Conservation (phyloP, 2,797 vertebrate genomes). For the Threskiornis aethiopicus region DNA sequence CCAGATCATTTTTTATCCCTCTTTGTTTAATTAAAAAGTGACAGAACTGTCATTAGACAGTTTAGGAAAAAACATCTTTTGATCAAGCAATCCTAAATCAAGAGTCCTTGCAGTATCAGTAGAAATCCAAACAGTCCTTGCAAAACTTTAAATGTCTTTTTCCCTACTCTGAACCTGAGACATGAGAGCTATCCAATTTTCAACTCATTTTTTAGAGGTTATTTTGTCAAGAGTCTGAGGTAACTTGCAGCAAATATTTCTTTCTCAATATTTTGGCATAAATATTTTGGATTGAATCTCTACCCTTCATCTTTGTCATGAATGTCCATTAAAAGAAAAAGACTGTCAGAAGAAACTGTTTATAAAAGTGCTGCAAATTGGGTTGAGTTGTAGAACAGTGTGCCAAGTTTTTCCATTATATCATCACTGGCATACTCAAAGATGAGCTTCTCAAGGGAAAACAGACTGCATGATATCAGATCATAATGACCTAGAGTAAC, state of each 20-base stretch:
- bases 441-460: background rate
- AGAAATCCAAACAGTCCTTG: background rate
- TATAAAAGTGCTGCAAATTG: background rate
- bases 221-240: background rate
- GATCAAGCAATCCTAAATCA: background rate
- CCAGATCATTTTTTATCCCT: background rate
- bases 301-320: background rate
- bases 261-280: background rate
- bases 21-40: background rate
- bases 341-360: background rate
- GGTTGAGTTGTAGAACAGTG: background rate
- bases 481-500: background rate
- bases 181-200: background rate
- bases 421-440: background rate
- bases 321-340: background rate
- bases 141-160: background rate
- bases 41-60: background rate
- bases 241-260: background rate
- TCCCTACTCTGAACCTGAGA: background rate
- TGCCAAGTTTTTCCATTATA: background rate
- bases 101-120: background rate
- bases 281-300: background rate
- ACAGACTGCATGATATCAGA: background rate
- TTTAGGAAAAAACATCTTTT: background rate
- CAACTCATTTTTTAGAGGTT: background rate